Evolutionary conservation across 2,797 vertebrate species (phyloP).

Genomic region (Triplophysa yarkandensis): DNA sequence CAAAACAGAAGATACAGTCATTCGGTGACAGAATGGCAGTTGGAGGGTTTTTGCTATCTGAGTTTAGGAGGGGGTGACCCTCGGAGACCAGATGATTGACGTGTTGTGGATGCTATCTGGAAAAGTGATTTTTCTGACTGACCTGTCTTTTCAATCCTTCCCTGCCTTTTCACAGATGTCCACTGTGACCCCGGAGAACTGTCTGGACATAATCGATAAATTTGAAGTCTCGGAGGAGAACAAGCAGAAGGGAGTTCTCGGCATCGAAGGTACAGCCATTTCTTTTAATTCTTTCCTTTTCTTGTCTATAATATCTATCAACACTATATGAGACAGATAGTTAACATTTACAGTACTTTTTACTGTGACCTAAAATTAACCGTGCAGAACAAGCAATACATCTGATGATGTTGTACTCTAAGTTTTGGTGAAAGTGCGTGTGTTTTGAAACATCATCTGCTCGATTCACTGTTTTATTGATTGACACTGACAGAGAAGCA

Average conservation of each 20-base stretch:
- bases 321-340: no score
- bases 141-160: slow-evolving; percentile 18
- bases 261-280: slow-evolving; percentile 92
- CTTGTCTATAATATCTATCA: no score
- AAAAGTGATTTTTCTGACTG: neutral
- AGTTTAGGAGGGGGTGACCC: slow-evolving; percentile 36
- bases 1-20: slow-evolving; percentile 20
- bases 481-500: slow-evolving; percentile 3
- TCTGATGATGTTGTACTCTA: neutral
- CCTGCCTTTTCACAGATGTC: slow-evolving; percentile 77
- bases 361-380: no score
- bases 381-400: neutral
- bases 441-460: neutral
- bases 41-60: slow-evolving; percentile 20
- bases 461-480: neutral
- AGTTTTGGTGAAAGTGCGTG: neutral
- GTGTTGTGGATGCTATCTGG: slow-evolving; percentile 31
- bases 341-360: no score
- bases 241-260: slow-evolving; percentile 86
- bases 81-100: slow-evolving; percentile 33
- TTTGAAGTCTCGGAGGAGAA: slow-evolving; percentile 94
- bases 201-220: slow-evolving; percentile 90
- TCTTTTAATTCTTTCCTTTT: no score
- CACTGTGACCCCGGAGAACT: slow-evolving; percentile 87
- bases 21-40: slow-evolving; percentile 18